A percentile compares a stretch with the other conserved stretches of the same genome.
Conservation (phyloP, 2,797 vertebrate species). For the Myotis planiceps region DNA sequence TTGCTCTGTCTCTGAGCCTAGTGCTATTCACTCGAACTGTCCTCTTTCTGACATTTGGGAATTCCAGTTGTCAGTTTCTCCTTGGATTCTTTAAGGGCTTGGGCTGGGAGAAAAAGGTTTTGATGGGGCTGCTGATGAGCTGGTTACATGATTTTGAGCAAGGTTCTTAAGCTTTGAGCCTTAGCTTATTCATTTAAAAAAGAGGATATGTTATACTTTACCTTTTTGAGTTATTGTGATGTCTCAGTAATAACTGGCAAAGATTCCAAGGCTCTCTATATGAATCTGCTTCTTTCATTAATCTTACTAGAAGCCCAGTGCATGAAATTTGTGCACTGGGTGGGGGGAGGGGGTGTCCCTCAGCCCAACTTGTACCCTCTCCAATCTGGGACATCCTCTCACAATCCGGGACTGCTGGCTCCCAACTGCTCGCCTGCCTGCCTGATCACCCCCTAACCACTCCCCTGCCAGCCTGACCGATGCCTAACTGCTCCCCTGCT, state of each 20-base stretch:
- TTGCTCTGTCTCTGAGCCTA: background rate
- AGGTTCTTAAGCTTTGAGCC: background rate
- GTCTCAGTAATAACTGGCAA: background rate
- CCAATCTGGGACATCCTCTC: no score
- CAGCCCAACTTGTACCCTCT: no score
- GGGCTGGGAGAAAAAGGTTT: background rate
- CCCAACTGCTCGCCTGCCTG: no score
- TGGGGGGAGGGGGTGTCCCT: no score
- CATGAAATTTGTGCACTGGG: no score
- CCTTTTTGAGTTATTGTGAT: background rate
- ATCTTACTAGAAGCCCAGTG: background rate
- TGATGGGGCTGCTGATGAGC: background rate
- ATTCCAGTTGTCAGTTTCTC: background rate
- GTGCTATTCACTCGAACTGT: background rate
- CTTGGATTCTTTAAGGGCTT: background rate
- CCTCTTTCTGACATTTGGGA: background rate
- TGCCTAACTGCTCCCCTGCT: no score
- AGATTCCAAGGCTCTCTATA: background rate
- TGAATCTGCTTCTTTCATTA: background rate
- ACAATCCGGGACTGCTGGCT: no score
- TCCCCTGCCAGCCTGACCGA: no score
- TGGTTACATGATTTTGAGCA: background rate
- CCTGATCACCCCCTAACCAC: no score
- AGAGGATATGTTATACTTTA: background rate
- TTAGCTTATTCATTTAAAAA: slow-evolving; percentile 23